Conservation (phyloP, 2,888 invertebrate species). For the Eucriotettix oculatus region DNA sequence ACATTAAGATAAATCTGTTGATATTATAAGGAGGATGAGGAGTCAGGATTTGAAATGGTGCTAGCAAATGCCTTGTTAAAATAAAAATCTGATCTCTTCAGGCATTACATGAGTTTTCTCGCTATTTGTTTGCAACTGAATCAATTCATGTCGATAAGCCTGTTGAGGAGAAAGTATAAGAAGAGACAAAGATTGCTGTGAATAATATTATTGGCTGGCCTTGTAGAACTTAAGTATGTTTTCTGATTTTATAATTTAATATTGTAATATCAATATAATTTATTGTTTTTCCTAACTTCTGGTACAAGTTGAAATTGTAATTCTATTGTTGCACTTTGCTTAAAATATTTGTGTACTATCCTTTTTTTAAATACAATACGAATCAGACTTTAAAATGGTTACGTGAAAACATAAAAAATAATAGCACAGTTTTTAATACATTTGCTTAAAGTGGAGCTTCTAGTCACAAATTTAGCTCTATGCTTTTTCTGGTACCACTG, state of each 20-base stretch:
- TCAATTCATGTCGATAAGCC: background rate
- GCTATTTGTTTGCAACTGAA: background rate
- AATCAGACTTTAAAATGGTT: background rate
- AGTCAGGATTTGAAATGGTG: slow-evolving; percentile 15
- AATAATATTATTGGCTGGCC: slow-evolving; percentile 3
- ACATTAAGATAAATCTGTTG: slow-evolving; percentile 6
- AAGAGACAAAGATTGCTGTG: background rate
- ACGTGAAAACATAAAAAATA: background rate
- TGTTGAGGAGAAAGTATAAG: background rate
- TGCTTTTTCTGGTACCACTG: slow-evolving; percentile 13
- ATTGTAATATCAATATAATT: slow-evolving; percentile 3
- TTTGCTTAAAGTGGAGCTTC: slow-evolving; percentile 9
- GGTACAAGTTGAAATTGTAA: slow-evolving; percentile 8
- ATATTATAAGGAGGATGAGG: slow-evolving; percentile 9
- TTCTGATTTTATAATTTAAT: slow-evolving; percentile 1
- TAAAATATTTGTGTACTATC: slow-evolving; percentile 8
- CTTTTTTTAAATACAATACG: background rate
- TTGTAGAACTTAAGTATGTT: slow-evolving; percentile 3
- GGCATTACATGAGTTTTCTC: background rate
- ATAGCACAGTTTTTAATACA: background rate
- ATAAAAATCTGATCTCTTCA: slow-evolving; percentile 6
- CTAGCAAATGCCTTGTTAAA: slow-evolving; percentile 15
- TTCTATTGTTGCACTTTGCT: slow-evolving; percentile 13
- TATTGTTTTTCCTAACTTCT: slow-evolving; percentile 1
- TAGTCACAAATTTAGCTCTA: slow-evolving; percentile 13